Evolutionary conservation across 2,113 vertebrate species (phyloP), one percentile per base, ranked within the genome.

Genomic region (Gnathonemus echidnorhynchus): DNA sequence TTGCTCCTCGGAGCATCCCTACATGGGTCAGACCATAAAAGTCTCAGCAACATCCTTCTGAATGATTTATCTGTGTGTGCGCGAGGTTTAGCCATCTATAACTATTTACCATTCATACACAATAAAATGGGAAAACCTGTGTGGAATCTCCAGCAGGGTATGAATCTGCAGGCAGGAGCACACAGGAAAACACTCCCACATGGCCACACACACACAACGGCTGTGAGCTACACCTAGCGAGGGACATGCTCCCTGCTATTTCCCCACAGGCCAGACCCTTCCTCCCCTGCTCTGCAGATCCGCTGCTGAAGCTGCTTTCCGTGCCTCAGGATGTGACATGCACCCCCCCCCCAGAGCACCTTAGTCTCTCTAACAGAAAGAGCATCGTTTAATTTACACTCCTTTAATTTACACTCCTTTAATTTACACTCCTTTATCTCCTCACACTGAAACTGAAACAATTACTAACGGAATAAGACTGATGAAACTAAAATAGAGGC

Each of bases 141-240:
- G 24, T 31, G 58, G 21, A 24, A 8, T 31, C 39, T 83, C 27
- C 15, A 83, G 4, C 39, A 45, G 6, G 27, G 2, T 50, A 88
- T 21, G 52, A 10, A 3, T 46, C 74, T 45, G 17, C 88, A 86
- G 53, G 80, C 83, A 87, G 24, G 21, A 52, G 31, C 39, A 62
- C 87, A 45, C 53, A 62, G 15, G 27, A 53, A 62, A 35, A 86
- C 39, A 49, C 50, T 45, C 90, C 50, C 52, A 90, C 83, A 89
- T 35, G 48, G 45, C 84, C 13, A 89, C 39, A 89, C 42, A 89
- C 42, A 89, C 56, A 35, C 85, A 56, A 4, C 48, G 19, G 46
- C 42, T 48, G 31, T 19, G 8, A 21, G 42, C 46, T 19, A 80
- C 27, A 90, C 35, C 46, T 35, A 83, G 39, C 1, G n/a, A 49